phyloP scores from a whole-genome alignment of 2,113 vertebrate species.

The Daubentonia madagascariensis region DNA sequence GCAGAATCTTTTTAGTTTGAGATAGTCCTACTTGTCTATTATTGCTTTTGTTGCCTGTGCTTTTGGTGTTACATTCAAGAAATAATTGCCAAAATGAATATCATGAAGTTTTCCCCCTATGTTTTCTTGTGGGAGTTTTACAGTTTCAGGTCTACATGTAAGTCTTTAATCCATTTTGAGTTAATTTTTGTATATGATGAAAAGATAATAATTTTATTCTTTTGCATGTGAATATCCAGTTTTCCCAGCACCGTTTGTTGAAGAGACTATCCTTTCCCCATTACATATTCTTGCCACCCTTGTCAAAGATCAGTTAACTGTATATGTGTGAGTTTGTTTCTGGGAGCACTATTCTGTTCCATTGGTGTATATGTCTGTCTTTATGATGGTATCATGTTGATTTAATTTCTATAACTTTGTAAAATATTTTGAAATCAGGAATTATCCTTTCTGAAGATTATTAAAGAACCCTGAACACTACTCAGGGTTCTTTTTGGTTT shows the following conservation, averaged over 20 bases:
- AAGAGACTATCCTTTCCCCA: neutral
- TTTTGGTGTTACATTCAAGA: neutral
- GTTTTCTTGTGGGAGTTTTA: neutral
- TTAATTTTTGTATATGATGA: neutral
- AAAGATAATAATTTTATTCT: neutral
- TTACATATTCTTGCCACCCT: neutral
- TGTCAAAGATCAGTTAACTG: neutral
- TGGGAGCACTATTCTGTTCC: neutral
- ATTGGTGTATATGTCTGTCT: neutral
- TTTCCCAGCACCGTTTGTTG: neutral
- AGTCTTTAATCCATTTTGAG: neutral
- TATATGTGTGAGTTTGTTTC: neutral
- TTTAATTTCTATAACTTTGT: neutral
- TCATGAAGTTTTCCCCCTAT: neutral
- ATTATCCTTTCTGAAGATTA: neutral
- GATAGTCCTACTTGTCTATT: neutral
- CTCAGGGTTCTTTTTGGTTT: neutral
- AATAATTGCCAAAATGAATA: neutral
- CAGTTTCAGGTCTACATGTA: neutral
- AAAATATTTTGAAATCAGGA: neutral
- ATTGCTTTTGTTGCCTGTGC: neutral
- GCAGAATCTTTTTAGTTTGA: neutral
- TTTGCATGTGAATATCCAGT: neutral
- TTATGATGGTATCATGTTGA: neutral
- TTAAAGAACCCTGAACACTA: too few species aligned